phyloP scores from a whole-genome alignment of 2,797 vertebrate genomes.

The Acanthurus leucopareius region DNA sequence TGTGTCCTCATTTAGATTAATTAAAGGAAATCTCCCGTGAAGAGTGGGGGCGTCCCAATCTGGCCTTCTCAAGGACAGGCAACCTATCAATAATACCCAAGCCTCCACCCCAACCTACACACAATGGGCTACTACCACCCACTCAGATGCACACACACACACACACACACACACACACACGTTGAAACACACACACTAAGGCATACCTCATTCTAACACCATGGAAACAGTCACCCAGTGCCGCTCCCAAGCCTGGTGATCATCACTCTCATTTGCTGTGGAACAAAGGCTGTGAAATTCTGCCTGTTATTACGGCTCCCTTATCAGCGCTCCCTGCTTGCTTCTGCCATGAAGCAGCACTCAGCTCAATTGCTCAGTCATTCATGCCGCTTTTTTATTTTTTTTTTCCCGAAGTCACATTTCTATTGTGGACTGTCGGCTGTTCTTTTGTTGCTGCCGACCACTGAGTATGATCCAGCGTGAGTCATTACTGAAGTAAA shows the following conservation, averaged over 20 bases:
- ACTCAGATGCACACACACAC: slow-evolving; percentile 48
- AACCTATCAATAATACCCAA: slow-evolving; percentile 73
- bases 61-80: slow-evolving; percentile 76
- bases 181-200: slow-evolving; percentile 28
- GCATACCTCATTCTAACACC: slow-evolving; percentile 59
- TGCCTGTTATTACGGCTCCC: slow-evolving; percentile 68
- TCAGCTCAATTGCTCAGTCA: slow-evolving; percentile 75
- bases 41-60: slow-evolving; percentile 70
- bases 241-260: slow-evolving; percentile 67
- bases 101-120: slow-evolving; percentile 56
- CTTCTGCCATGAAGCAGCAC: slow-evolving; percentile 62
- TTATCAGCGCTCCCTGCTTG: slow-evolving; percentile 73
- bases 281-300: slow-evolving; percentile 76
- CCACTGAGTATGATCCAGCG: slow-evolving; percentile 64
- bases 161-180: slow-evolving; percentile 32
- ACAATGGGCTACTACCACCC: slow-evolving; percentile 45
- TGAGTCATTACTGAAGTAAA: slow-evolving; percentile 76
- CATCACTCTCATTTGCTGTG: slow-evolving; percentile 71
- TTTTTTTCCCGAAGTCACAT: slow-evolving; percentile 55
- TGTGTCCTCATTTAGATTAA: slow-evolving; percentile 78
- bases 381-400: slow-evolving; percentile 49
- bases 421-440: slow-evolving; percentile 63
- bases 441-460: slow-evolving; percentile 74
- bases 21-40: slow-evolving; percentile 83
- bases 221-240: slow-evolving; percentile 77